Evolutionary conservation across 2,113 vertebrate species (phyloP), one percentile per base, ranked within the genome.

Genomic region (Ranitomeya variabilis): DNA sequence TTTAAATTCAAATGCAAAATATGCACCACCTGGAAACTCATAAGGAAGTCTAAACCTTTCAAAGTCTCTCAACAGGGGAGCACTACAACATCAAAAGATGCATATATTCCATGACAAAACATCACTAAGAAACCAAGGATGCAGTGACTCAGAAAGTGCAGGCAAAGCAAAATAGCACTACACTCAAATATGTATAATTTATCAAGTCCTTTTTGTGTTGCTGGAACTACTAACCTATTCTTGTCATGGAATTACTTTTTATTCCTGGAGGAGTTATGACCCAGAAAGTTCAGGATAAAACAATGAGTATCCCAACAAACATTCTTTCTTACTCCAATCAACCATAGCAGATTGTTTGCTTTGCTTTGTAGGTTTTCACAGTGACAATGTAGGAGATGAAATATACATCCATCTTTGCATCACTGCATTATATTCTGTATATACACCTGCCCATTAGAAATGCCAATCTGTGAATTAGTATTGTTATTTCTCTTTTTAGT

Each of bases 1-100:
- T 88, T 88, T 83, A 76, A 82, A 88, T 88, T 88, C 87, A 88
- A 76, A 88, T 88, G 87, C 80, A 88, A 76, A 88, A 88, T 83
- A 83, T 82, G 87, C 64, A 88, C 79, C 87, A 88, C 87, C 87
- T 88, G 87, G 69, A 88, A 74, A 60, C 87, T 88, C 87, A 83
- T 88, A 88, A 88, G 60, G 67, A 88, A 88, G 82, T 83, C 67
- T 62, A 88, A 88, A 88, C 87, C 80, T 88, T 88, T 88, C 87
- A 88, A 88, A 83, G 26, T 88, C 87, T 88, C 80, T 83, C 86
- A 81, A 76, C 80, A 76, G 87, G 80, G 79, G 87, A 88, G 67
- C 87, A 83, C 80, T 88, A 76, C 87, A 83, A 62, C 87, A 88
- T 88, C 55, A 74, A 82, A 88, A 57, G 55, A 83, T 83, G 80